Conservation (phyloP, 2,797 vertebrate species). For the Alectoris magna region DNA sequence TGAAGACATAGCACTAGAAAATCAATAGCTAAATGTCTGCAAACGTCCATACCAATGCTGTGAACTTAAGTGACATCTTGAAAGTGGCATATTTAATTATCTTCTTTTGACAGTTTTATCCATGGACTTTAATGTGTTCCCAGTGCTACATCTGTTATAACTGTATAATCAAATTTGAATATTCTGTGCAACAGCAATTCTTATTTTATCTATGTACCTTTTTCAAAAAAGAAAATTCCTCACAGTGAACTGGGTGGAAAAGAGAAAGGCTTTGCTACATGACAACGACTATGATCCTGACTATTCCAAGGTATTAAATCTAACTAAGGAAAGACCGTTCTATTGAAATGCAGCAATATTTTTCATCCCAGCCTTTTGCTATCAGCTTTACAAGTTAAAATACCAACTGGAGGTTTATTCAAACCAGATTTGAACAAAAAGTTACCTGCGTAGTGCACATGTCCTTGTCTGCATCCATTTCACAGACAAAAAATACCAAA, state of each 20-base stretch:
- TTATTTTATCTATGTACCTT: neutral
- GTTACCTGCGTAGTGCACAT: neutral
- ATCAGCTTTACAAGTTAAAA: neutral
- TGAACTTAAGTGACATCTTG: neutral
- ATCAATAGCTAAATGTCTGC: neutral
- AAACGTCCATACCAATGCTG: neutral
- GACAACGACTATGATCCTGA: neutral
- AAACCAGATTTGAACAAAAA: neutral
- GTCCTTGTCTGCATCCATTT: neutral
- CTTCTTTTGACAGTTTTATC: neutral
- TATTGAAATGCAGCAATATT: neutral
- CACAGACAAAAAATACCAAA: neutral
- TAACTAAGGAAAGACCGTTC: neutral
- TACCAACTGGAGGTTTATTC: neutral
- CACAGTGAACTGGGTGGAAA: neutral
- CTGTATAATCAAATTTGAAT: neutral
- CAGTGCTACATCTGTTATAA: neutral
- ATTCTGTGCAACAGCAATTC: neutral
- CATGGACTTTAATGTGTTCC: neutral
- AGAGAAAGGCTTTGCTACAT: neutral
- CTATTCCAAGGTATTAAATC: neutral
- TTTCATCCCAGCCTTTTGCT: neutral
- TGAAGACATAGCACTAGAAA: neutral
- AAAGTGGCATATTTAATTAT: neutral
- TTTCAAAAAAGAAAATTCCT: neutral